phyloP scores from a whole-genome alignment of 2,113 vertebrate species.

The Myotis brandtii region DNA sequence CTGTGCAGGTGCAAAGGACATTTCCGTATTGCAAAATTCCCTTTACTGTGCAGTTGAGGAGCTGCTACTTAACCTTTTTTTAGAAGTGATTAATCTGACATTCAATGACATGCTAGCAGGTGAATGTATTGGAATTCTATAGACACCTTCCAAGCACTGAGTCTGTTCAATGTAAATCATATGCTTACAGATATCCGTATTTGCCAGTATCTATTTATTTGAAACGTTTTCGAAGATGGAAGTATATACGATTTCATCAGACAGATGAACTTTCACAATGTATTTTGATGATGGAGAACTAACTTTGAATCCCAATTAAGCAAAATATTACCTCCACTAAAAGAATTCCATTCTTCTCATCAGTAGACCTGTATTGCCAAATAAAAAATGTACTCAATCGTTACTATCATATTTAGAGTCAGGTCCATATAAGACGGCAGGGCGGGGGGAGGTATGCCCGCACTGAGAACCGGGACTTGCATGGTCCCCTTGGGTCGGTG shows the following conservation, averaged over 20 bases:
- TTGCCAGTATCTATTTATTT: not conserved
- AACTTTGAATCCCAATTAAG: not conserved
- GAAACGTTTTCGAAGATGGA: not conserved
- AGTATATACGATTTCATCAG: not conserved
- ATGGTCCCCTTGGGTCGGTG: accelerated
- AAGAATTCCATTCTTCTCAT: not conserved
- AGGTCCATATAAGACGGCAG: not conserved
- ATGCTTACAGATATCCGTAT: not conserved
- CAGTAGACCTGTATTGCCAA: not conserved
- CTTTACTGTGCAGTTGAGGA: not conserved
- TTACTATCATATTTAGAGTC: not conserved
- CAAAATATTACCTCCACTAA: not conserved
- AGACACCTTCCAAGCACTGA: not conserved
- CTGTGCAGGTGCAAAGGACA: not conserved
- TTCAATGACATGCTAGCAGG: not conserved
- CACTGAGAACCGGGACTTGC: not conserved
- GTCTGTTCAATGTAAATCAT: not conserved
- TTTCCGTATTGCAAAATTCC: not conserved
- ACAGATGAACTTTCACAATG: not conserved
- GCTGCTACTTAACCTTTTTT: not conserved
- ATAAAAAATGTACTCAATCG: not conserved
- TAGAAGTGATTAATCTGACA: not conserved
- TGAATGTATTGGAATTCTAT: not conserved
- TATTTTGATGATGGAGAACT: not conserved
- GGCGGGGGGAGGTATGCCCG: not conserved